These are phyloP conservation scores for Tachysurus vachellii DNA, from an alignment of 2,113 vertebrate genomes.

Conservation along the genomic window DNA sequence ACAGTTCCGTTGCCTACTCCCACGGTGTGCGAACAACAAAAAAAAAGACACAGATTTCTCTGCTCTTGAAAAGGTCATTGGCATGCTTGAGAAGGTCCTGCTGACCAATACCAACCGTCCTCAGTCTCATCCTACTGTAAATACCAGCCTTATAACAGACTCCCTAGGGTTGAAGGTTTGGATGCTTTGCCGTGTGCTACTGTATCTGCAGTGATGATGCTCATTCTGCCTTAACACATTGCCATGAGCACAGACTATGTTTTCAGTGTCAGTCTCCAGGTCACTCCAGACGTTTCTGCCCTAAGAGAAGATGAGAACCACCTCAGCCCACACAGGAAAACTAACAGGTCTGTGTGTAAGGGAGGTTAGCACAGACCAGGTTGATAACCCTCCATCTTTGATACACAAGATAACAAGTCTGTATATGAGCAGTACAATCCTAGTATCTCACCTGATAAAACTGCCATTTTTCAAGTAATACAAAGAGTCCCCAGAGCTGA, in stretches of 20 bases:
- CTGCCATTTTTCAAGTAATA: background rate
- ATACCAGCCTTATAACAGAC: background rate
- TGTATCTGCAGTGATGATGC: background rate
- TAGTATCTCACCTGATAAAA: background rate
- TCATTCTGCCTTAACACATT: background rate
- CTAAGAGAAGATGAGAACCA: too few relatives aligned
- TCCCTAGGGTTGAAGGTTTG: slow-evolving; percentile 9
- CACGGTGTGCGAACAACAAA: too few relatives aligned
- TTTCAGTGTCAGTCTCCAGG: slow-evolving; percentile 17
- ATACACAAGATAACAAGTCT: slow-evolving; percentile 5
- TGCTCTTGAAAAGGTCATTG: background rate
- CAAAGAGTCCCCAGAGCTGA: background rate
- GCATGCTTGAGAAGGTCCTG: slow-evolving; percentile 24
- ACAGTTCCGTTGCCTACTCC: too few relatives aligned
- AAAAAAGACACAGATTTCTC: too few relatives aligned
- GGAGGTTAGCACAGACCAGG: slow-evolving; percentile 14
- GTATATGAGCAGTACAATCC: background rate
- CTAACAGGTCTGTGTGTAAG: background rate
- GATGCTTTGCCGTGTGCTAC: slow-evolving; percentile 24
- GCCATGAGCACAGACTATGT: background rate
- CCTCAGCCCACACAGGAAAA: slow-evolving; percentile 3
- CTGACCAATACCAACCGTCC: background rate
- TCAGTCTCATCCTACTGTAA: background rate
- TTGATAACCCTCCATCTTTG: background rate
- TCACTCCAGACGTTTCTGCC: background rate